A percentile compares a stretch with the other conserved stretches of the same genome.
Conservation (phyloP, 2,888 invertebrate species). For the Orgyia antiqua region DNA sequence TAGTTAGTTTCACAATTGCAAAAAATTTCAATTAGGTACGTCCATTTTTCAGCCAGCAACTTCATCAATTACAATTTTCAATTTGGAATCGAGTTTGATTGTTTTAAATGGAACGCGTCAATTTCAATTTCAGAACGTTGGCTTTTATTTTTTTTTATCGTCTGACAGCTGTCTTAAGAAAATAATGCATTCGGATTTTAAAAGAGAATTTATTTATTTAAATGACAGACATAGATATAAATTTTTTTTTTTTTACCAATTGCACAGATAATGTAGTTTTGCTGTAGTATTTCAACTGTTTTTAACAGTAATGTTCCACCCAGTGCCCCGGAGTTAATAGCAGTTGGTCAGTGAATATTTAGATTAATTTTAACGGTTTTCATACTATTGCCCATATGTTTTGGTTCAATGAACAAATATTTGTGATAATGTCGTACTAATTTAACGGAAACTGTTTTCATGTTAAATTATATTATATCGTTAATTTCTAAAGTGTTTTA, state of each 20-base stretch:
- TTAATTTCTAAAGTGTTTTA: too few relatives aligned
- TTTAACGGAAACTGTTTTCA: too few relatives aligned
- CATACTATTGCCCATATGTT: conserved; percentile 19
- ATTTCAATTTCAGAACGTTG: conserved; percentile 63
- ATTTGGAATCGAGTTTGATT: conserved; percentile 54
- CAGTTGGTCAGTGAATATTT: conserved; percentile 41
- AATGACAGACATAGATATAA: too few relatives aligned
- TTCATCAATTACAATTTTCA: conserved; percentile 60
- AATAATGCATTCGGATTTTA: conserved; percentile 40
- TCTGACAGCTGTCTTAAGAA: conserved; percentile 48
- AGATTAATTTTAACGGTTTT: conserved; percentile 29
- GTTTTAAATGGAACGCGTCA: conserved; percentile 74
- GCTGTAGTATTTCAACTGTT: conserved; percentile 58
- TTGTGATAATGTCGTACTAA: background rate
- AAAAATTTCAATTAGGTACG: too few relatives aligned
- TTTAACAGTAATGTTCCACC: conserved; percentile 74
- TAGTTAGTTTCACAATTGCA: too few relatives aligned
- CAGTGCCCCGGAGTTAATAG: conserved; percentile 46
- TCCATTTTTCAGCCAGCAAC: too few relatives aligned
- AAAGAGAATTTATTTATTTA: conserved; percentile 11
- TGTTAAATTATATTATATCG: too few relatives aligned
- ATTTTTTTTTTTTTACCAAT: conserved; percentile 8
- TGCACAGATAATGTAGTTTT: conserved; percentile 28
- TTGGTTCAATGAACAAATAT: conserved; percentile 15
- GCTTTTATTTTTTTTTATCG: conserved; percentile 44